Conservation (phyloP, 2,113 vertebrate genomes). For the Bombycilla garrulus region DNA sequence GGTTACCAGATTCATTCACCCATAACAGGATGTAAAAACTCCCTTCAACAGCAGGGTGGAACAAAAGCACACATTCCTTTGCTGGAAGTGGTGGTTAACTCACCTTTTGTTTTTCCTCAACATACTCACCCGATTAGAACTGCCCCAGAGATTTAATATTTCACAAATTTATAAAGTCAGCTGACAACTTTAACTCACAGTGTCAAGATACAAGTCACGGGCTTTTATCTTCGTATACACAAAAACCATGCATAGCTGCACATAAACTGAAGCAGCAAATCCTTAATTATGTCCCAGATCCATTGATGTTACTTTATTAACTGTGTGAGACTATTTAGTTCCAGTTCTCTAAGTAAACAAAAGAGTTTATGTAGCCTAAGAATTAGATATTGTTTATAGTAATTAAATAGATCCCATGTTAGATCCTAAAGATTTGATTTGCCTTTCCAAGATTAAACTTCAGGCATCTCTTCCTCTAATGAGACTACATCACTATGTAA, state of each 20-base stretch:
- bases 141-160: not conserved
- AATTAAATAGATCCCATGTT: not conserved
- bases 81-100: not conserved
- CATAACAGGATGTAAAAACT: not conserved
- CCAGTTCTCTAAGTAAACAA: not conserved
- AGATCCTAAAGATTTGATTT: not conserved
- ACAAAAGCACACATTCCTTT: not conserved
- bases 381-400: not conserved
- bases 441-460: not conserved
- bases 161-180: not conserved
- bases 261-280: not conserved
- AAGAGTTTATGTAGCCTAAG: not conserved
- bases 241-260: not conserved
- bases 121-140: not conserved
- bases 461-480: not conserved
- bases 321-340: not conserved
- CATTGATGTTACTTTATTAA: not conserved
- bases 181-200: not conserved
- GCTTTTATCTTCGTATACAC: not conserved
- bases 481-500: not conserved
- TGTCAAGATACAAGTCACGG: not conserved
- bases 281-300: not conserved
- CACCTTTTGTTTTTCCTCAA: slow-evolving; percentile 6
- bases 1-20: not conserved
- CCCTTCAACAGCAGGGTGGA: not conserved